Percentiles rank a stretch among this genome's conserved stretches.
These are phyloP conservation scores for Pangasius larnaudii DNA, from an alignment of 2,797 vertebrate genomes.

Conservation along the genomic window DNA sequence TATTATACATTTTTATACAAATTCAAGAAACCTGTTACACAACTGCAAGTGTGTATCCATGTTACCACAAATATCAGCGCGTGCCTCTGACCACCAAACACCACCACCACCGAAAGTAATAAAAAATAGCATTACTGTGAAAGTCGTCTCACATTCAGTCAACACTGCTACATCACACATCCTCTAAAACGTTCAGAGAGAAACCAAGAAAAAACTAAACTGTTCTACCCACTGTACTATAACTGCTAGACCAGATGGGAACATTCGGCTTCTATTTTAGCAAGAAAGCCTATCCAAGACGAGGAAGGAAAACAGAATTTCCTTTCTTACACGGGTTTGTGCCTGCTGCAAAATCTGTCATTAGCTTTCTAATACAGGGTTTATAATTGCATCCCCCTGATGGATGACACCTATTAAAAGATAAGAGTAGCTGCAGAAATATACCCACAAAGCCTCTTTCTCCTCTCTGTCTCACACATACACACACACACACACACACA, in stretches of 20 bases:
- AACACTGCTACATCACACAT: not conserved
- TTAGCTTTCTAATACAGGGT: slow-evolving; percentile 25
- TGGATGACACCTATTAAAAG: slow-evolving; percentile 49
- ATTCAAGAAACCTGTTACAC: not conserved
- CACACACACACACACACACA: slow-evolving; percentile 20
- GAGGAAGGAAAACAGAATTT: slow-evolving; percentile 30
- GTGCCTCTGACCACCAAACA: too few species aligned
- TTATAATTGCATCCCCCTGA: slow-evolving; percentile 40
- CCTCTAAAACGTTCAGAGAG: not conserved
- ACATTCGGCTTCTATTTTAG: not conserved
- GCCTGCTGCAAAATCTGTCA: slow-evolving; percentile 31
- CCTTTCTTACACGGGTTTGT: slow-evolving; percentile 21
- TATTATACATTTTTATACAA: not conserved
- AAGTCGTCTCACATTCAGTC: not conserved
- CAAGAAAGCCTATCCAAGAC: not conserved
- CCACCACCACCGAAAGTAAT: too few species aligned
- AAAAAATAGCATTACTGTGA: too few species aligned
- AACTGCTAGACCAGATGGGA: not conserved
- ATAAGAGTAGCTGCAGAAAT: slow-evolving; percentile 43
- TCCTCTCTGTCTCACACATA: not conserved
- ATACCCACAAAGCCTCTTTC: slow-evolving; percentile 21
- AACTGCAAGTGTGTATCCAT: not conserved
- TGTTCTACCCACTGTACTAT: not conserved
- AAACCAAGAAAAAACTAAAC: not conserved
- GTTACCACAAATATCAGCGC: not conserved